Conservation (phyloP, 2,797 vertebrate genomes). For the Clamator glandarius region DNA sequence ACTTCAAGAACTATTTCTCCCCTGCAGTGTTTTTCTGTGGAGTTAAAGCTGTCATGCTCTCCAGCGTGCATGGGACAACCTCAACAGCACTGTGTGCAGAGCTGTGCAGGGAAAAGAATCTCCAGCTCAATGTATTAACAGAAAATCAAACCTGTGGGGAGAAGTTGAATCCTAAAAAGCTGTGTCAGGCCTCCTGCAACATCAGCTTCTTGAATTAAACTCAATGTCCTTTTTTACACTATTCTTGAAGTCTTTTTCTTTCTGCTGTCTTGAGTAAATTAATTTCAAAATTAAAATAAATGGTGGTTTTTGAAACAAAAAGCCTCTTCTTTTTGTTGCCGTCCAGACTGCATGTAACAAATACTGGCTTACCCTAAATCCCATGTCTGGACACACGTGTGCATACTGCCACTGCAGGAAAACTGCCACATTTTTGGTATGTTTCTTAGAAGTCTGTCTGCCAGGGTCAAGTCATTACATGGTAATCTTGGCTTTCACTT, state of each 20-base stretch:
- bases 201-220: not conserved
- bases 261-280: not conserved
- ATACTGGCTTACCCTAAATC: conserved; percentile 14
- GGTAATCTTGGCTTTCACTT: not conserved
- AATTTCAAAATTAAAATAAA: not conserved
- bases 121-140: not conserved
- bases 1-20: conserved; percentile 42
- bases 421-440: not conserved
- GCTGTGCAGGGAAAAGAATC: not conserved
- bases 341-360: not conserved
- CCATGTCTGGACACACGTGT: not conserved
- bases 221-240: not conserved
- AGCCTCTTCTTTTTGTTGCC: not conserved
- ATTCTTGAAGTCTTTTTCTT: not conserved
- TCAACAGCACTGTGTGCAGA: rapidly evolving
- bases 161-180: not conserved
- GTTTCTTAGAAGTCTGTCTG: not conserved
- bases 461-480: not conserved
- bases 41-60: not conserved
- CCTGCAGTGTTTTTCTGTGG: not conserved
- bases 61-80: rapidly evolving
- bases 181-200: not conserved
- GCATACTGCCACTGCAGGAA: not conserved
- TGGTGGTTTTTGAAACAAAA: not conserved
- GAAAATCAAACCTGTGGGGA: not conserved